phyloP scores from a whole-genome alignment of 2,888 invertebrate species.

The Brachyopa scutellaris region DNA sequence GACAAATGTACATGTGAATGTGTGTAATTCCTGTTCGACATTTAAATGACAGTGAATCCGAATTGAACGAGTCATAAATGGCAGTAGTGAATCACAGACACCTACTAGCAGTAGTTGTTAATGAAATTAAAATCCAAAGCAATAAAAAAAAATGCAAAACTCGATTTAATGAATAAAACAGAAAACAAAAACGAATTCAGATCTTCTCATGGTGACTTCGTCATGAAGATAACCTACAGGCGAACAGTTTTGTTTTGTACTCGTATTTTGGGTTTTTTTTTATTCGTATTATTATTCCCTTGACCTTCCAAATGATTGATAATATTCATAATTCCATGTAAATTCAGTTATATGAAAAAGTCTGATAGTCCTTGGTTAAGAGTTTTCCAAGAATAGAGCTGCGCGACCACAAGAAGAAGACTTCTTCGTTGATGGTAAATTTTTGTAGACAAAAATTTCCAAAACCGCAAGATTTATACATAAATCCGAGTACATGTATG shows the following conservation, averaged over 20 bases:
- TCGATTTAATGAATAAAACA: constrained; percentile 7
- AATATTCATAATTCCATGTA: not conserved
- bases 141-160: not conserved
- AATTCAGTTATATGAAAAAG: not conserved
- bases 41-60: constrained; percentile 6
- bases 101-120: not conserved
- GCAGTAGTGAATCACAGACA: not conserved
- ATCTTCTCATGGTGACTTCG: constrained; percentile 4
- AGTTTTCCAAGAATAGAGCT: not conserved
- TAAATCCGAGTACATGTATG: no score
- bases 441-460: not conserved
- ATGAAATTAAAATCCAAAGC: not conserved
- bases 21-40: not conserved
- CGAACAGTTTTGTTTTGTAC: not conserved
- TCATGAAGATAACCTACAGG: not conserved
- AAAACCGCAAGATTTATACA: not conserved
- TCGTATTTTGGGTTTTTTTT: constrained; percentile 1
- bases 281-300: no score
- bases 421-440: no score
- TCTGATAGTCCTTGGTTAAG: not conserved
- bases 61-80: constrained; percentile 3
- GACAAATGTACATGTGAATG: not conserved
- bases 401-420: not conserved
- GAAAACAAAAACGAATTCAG: not conserved
- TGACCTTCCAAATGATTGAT: not conserved